phyloP scores from a whole-genome alignment of 1,140 invertebrate genomes.

The Battus philenor region DNA sequence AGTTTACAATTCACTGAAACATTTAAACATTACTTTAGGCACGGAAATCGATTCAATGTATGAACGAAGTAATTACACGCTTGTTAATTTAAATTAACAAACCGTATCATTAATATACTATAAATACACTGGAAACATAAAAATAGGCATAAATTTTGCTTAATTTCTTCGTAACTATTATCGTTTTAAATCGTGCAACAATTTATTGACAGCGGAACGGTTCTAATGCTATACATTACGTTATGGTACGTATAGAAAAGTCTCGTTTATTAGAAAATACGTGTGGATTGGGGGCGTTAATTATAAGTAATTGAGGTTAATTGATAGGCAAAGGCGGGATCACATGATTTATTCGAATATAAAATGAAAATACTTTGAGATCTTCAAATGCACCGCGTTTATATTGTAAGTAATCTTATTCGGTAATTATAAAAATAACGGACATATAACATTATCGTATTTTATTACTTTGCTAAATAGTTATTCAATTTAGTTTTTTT shows the following conservation, averaged over 20 bases:
- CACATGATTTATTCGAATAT: constrained; percentile 27
- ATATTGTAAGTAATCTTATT: background rate
- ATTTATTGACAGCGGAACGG: constrained; percentile 12
- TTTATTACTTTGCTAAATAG: too few relatives aligned
- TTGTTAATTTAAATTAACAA: constrained; percentile 51
- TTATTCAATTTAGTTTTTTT: too few relatives aligned
- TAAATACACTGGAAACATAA: constrained; percentile 31
- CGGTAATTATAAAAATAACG: too few relatives aligned
- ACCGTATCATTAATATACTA: constrained; percentile 43
- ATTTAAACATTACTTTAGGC: constrained; percentile 28
- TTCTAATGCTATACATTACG: constrained; percentile 13
- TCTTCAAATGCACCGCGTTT: constrained; percentile 2
- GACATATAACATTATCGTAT: too few relatives aligned
- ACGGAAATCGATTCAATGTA: constrained; percentile 32
- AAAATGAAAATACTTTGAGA: constrained; percentile 3
- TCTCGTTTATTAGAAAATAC: constrained; percentile 29
- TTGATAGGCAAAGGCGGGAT: constrained; percentile 34
- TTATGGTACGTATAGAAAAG: constrained; percentile 26
- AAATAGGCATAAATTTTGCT: constrained; percentile 23
- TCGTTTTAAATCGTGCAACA: constrained; percentile 14
- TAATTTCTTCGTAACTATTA: constrained; percentile 16
- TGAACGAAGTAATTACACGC: constrained; percentile 44
- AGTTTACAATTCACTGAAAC: too few relatives aligned
- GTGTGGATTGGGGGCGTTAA: constrained; percentile 32
- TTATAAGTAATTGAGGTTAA: constrained; percentile 40